These are phyloP conservation scores for Abrostola triplasia DNA, from an alignment of 2,888 invertebrate genomes.

Conservation along the genomic window DNA sequence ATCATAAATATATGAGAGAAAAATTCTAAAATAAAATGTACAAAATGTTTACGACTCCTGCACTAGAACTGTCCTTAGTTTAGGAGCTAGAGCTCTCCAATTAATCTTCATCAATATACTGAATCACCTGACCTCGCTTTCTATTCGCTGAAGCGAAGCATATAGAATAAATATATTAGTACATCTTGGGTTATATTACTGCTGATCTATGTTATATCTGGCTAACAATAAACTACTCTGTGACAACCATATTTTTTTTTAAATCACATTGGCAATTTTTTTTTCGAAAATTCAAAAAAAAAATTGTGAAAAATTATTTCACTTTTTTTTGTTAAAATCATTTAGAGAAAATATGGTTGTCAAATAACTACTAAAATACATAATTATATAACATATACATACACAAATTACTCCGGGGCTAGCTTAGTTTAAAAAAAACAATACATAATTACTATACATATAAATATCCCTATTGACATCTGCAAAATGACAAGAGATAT, in stretches of 20 bases:
- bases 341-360: constrained; percentile 4
- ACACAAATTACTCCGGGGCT: constrained; percentile 1
- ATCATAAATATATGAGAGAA: constrained; percentile 51
- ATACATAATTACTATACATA: background rate
- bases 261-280: no score
- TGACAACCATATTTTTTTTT: constrained; percentile 41
- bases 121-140: constrained; percentile 72
- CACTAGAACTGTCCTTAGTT: background rate
- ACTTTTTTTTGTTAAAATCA: no score
- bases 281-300: no score
- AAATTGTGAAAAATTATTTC: no score
- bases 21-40: background rate
- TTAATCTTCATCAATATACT: constrained; percentile 1
- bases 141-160: constrained; percentile 53
- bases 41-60: constrained; percentile 5
- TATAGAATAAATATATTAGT: constrained; percentile 44
- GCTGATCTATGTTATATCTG: constrained; percentile 39
- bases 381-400: background rate
- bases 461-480: background rate
- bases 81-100: background rate
- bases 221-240: constrained; percentile 8
- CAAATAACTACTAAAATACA: background rate
- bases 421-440: constrained; percentile 1
- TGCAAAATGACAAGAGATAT: background rate
- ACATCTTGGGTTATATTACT: constrained; percentile 23